Evolutionary conservation across 92 coral and sea anemone genomes (phyloP).

Genomic region (Epizoanthus scotinus): DNA sequence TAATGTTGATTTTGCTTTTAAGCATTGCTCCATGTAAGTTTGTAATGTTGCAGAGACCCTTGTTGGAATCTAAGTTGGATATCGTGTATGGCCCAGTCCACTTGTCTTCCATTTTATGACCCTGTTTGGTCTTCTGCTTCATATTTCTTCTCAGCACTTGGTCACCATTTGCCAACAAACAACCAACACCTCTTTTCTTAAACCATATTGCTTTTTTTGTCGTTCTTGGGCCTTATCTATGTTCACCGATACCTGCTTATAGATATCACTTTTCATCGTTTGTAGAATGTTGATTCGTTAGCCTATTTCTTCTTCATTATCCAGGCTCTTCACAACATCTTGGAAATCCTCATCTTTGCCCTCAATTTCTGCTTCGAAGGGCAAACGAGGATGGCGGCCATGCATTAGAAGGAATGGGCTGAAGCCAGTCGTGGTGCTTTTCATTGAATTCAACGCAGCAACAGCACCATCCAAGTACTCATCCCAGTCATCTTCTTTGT

Average conservation of each 20-base stretch:
- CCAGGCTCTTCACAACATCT: constrained; percentile 14
- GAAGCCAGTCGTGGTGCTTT: constrained; percentile 59
- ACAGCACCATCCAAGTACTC: constrained; percentile 62
- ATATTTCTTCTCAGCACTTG: constrained; percentile 57
- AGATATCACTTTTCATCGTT: constrained; percentile 38
- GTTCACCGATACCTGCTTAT: constrained; percentile 41
- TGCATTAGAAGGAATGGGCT: constrained; percentile 71
- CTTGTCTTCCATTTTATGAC: constrained; percentile 54
- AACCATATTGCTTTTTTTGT: constrained; percentile 51
- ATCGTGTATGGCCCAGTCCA: constrained; percentile 61
- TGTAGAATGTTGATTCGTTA: constrained; percentile 37
- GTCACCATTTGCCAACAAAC: constrained; percentile 43
- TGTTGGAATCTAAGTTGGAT: constrained; percentile 27
- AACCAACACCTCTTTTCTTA: constrained; percentile 15
- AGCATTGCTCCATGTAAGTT: constrained; percentile 22
- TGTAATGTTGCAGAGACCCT: constrained; percentile 51
- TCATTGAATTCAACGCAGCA: constrained; percentile 61
- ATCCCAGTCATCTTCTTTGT: constrained; percentile 53
- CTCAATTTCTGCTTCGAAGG: constrained; percentile 55
- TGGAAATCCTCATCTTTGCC: constrained; percentile 25
- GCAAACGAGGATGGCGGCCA: constrained; percentile 62
- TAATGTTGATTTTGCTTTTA: constrained; percentile 28
- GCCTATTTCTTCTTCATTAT: constrained; percentile 17
- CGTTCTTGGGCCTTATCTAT: constrained; percentile 63
- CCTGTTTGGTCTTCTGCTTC: constrained; percentile 57